These are phyloP conservation scores for Mirza zaza DNA, from an alignment of 2,113 vertebrate genomes.

Conservation along the genomic window DNA sequence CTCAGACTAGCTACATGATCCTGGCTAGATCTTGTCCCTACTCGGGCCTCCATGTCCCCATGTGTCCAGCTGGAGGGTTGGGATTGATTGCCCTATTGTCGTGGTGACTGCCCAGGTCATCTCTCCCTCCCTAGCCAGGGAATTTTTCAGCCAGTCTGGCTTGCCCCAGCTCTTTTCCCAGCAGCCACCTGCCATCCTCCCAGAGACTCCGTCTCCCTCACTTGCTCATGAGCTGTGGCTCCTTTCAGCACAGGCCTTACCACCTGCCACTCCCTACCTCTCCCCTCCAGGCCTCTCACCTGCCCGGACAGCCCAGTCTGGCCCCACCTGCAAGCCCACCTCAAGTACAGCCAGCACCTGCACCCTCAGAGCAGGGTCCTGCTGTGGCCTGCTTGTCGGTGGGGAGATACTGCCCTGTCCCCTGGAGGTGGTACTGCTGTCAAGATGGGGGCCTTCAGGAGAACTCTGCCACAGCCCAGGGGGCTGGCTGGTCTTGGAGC, in stretches of 20 bases:
- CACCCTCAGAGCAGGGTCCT: not conserved
- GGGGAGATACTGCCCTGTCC: not conserved
- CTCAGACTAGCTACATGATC: not conserved
- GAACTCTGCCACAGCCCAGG: not conserved
- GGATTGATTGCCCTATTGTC: not conserved
- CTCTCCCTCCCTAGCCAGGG: not conserved
- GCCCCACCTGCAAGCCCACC: not conserved
- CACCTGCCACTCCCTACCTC: not conserved
- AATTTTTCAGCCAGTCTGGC: not conserved
- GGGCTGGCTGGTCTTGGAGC: not conserved
- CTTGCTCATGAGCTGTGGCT: not conserved
- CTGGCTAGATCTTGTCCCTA: not conserved
- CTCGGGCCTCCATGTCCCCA: not conserved
- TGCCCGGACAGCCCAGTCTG: not conserved
- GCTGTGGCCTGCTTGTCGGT: not conserved
- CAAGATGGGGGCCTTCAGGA: not conserved
- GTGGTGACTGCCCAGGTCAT: not conserved
- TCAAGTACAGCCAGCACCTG: not conserved
- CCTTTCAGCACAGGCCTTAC: too few relatives aligned
- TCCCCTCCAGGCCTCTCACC: not conserved
- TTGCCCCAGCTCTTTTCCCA: not conserved
- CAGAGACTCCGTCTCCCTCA: not conserved
- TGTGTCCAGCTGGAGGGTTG: not conserved
- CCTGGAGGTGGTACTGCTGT: not conserved
- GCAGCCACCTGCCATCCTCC: not conserved